phyloP scores from a whole-genome alignment of 2,888 invertebrate genomes.

The Germaria angustata region DNA sequence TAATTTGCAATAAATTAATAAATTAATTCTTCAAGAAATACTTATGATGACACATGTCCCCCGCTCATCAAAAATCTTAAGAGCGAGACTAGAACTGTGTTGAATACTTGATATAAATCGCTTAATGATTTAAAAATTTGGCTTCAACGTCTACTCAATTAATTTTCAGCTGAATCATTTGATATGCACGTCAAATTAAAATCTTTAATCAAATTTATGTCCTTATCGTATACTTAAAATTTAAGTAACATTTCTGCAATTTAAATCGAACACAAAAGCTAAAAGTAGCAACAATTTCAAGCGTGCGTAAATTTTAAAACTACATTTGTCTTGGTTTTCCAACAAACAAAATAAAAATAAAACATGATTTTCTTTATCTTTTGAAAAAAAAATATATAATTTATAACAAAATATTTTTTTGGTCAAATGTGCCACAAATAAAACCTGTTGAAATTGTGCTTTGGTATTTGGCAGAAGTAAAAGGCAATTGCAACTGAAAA shows the following conservation, averaged over 20 bases:
- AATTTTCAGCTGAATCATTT: slow-evolving; percentile 16
- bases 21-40: background rate
- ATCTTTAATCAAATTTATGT: background rate
- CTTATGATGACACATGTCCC: background rate
- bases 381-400: background rate
- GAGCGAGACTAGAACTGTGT: background rate
- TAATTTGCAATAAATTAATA: background rate
- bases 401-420: slow-evolving; percentile 26
- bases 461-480: slow-evolving; percentile 52
- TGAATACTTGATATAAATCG: background rate
- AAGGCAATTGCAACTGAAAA: slow-evolving; percentile 41
- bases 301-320: slow-evolving; percentile 33
- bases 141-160: background rate
- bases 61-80: background rate
- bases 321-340: background rate
- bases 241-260: background rate
- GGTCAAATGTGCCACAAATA: slow-evolving; percentile 22
- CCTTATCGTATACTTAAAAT: background rate
- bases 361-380: slow-evolving; percentile 43
- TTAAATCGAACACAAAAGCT: background rate
- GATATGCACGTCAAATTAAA: slow-evolving; percentile 26
- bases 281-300: slow-evolving; percentile 1
- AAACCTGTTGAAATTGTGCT: slow-evolving; percentile 54
- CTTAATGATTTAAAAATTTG: background rate
- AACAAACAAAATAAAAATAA: background rate